Percentiles rank a stretch among this genome's conserved stretches.
phyloP scores from a whole-genome alignment of 2,888 invertebrate species.

The Dryomyza anilis region DNA sequence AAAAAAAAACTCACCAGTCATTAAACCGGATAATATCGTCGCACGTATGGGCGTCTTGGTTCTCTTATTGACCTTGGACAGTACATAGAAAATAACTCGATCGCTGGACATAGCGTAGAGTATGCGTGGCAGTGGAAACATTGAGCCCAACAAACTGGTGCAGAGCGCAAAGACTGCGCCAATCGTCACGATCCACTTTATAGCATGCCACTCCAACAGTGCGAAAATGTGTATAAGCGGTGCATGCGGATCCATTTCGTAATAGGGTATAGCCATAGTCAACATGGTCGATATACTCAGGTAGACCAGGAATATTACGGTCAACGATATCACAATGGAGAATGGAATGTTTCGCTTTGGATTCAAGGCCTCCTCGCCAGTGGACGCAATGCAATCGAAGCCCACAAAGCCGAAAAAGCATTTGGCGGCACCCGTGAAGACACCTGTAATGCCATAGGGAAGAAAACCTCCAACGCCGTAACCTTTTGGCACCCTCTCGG shows the following conservation, averaged over 20 bases:
- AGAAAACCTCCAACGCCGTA: slow-evolving; percentile 85
- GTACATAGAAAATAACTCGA: slow-evolving; percentile 78
- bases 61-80: slow-evolving; percentile 72
- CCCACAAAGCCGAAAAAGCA: slow-evolving; percentile 95
- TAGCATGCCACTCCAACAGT: slow-evolving; percentile 73
- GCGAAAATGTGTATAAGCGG: slow-evolving; percentile 88
- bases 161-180: slow-evolving; percentile 92
- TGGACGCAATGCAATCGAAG: slow-evolving; percentile 90
- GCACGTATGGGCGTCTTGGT: slow-evolving; percentile 83
- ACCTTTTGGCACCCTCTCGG: slow-evolving; percentile 64
- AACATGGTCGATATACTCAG: slow-evolving; percentile 89
- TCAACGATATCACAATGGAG: slow-evolving; percentile 82
- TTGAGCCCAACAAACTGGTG: slow-evolving; percentile 83
- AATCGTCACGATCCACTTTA: slow-evolving; percentile 88
- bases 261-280: slow-evolving; percentile 95
- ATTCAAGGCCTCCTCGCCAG: slow-evolving; percentile 92
- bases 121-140: slow-evolving; percentile 87
- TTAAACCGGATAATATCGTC: slow-evolving; percentile 75
- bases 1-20: slow-evolving; percentile 67
- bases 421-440: slow-evolving; percentile 85
- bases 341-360: slow-evolving; percentile 90
- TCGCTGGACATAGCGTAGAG: slow-evolving; percentile 91
- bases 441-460: slow-evolving; percentile 87
- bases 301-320: slow-evolving; percentile 85
- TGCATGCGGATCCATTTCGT: slow-evolving; percentile 79